A percentile compares a stretch with the other conserved stretches of the same genome.
Evolutionary conservation across 1,140 invertebrate species (phyloP).

Genomic region (Tetranychus cinnabarinus): DNA sequence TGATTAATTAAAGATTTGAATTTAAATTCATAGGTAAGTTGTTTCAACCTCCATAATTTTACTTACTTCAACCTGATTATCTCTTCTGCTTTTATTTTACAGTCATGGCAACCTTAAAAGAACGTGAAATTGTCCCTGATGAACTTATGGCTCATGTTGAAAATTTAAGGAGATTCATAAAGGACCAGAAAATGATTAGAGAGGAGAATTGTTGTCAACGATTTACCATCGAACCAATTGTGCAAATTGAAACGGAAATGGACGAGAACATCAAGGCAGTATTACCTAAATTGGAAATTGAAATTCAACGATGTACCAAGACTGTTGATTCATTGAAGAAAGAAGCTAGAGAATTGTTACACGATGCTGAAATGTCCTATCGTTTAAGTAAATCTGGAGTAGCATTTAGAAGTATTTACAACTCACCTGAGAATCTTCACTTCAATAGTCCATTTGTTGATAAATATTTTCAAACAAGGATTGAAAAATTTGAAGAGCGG

Average conservation of each 20-base stretch:
- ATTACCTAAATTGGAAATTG: slow-evolving; percentile 6
- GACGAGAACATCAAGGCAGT: slow-evolving; percentile 1
- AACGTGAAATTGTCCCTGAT: neutral
- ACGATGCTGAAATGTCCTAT: slow-evolving; percentile 5
- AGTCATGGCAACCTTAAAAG: neutral
- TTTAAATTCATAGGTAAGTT: too few relatives aligned
- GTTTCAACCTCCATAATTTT: too few relatives aligned
- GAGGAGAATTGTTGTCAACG: slow-evolving; percentile 7
- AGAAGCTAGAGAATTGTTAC: slow-evolving; percentile 4
- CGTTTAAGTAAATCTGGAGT: slow-evolving; percentile 1
- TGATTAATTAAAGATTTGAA: too few relatives aligned
- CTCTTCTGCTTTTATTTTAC: too few relatives aligned
- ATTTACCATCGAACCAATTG: slow-evolving; percentile 7
- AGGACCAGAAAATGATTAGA: slow-evolving; percentile 5
- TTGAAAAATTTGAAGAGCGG: slow-evolving; percentile 2
- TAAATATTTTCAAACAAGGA: slow-evolving; percentile 6
- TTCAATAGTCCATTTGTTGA: neutral
- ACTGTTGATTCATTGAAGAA: slow-evolving; percentile 6
- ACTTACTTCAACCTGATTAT: too few relatives aligned
- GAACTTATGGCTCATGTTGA: slow-evolving; percentile 6
- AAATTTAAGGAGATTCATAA: slow-evolving; percentile 5
- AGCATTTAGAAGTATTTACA: neutral
- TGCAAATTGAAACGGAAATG: slow-evolving; percentile 3
- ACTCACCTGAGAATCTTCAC: neutral
- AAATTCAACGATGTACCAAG: slow-evolving; percentile 2